phyloP scores from a whole-genome alignment of 92 coral and sea anemone species.

The Pocillopora grandis region DNA sequence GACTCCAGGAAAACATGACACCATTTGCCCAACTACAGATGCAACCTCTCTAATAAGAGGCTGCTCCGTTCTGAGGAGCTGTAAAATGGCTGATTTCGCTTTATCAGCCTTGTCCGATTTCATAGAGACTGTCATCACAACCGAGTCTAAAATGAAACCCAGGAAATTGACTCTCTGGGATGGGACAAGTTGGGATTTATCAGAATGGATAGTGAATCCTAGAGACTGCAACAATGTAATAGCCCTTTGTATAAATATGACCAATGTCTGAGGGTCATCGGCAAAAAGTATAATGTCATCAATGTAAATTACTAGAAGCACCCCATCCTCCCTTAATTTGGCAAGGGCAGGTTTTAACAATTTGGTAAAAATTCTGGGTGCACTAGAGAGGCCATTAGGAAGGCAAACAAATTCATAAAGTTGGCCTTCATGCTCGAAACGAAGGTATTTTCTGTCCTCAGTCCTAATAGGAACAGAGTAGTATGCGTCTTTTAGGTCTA shows the following conservation, averaged over 20 bases:
- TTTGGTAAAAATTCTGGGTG: constrained; percentile 56
- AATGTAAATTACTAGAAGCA: constrained; percentile 39
- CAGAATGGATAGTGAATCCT: constrained; percentile 34
- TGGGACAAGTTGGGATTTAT: too few species aligned
- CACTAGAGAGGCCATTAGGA: constrained; percentile 58
- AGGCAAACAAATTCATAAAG: constrained; percentile 63
- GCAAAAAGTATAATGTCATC: constrained; percentile 57
- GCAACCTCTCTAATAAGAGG: constrained; percentile 40
- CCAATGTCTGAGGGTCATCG: constrained; percentile 30
- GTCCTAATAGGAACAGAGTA: constrained; percentile 49
- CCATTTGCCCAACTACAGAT: constrained; percentile 54
- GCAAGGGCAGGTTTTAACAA: too few species aligned
- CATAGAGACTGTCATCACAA: too few species aligned
- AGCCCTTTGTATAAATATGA: constrained; percentile 15
- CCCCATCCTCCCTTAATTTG: too few species aligned
- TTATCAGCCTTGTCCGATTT: too few species aligned
- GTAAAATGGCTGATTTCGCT: too few species aligned
- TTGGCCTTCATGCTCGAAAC: neutral
- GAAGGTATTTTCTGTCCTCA: constrained; percentile 36
- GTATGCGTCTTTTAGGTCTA: constrained; percentile 50
- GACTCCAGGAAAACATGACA: constrained; percentile 51
- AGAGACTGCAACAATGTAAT: constrained; percentile 35
- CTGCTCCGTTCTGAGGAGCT: too few species aligned
- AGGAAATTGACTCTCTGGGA: too few species aligned
- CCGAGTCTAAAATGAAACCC: too few species aligned